These are phyloP conservation scores for Tethya wilhelma DNA, from an alignment of 37 sponge, comb jelly and placozoan genomes.

Conservation along the genomic window DNA sequence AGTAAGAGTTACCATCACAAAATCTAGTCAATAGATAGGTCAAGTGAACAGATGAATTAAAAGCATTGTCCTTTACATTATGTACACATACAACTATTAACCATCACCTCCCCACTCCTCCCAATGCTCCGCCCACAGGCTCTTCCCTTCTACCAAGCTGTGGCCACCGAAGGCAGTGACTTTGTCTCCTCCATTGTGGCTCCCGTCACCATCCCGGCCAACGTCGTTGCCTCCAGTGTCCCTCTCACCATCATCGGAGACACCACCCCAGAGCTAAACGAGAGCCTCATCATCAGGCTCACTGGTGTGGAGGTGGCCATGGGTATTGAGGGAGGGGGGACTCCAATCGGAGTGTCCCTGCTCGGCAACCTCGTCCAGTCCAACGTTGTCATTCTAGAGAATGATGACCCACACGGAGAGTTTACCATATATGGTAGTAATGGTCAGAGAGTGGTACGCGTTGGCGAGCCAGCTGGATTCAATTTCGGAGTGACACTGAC, in stretches of 20 bases:
- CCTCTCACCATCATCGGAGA: conserved; percentile 64
- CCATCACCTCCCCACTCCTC: no score
- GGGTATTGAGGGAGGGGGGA: neutral
- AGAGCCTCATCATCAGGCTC: conserved; percentile 60
- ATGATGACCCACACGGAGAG: conserved; percentile 79
- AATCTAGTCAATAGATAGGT: neutral
- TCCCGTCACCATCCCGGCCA: conserved; percentile 53
- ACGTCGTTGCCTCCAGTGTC: conserved; percentile 20
- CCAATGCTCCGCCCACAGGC: conserved; percentile 57
- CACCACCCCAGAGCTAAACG: conserved; percentile 78
- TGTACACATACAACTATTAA: no score
- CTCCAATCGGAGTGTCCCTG: conserved; percentile 9
- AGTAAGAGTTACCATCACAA: neutral
- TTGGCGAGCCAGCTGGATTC: conserved; percentile 32
- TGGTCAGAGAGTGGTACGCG: conserved; percentile 1
- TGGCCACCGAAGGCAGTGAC: conserved; percentile 55
- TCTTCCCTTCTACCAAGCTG: conserved; percentile 28
- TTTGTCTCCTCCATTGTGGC: conserved; percentile 30
- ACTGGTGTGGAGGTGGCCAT: conserved; percentile 36
- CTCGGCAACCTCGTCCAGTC: conserved; percentile 44
- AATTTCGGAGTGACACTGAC: conserved; percentile 71
- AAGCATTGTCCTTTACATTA: no score
- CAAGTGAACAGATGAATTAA: no score
- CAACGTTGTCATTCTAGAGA: conserved; percentile 56
- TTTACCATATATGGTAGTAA: conserved; percentile 38